phyloP scores from a whole-genome alignment of 2,888 invertebrate genomes.

The Catocala nupta region DNA sequence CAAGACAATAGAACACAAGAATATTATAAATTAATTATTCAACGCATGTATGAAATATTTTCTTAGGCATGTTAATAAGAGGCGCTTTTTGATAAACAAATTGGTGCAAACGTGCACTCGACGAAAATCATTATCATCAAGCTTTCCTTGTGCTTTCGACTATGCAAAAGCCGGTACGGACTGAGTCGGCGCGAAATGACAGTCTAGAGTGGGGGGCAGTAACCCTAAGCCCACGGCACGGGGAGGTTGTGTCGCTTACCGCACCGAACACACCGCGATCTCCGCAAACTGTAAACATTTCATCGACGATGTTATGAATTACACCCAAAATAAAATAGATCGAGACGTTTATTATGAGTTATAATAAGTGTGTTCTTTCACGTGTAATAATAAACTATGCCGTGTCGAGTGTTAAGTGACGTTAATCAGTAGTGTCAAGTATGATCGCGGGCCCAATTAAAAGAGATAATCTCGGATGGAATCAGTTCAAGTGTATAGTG shows the following conservation, averaged over 20 bases:
- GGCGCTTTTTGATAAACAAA: slow-evolving; percentile 30
- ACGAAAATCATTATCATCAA: slow-evolving; percentile 67
- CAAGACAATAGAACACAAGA: not conserved
- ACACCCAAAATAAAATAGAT: slow-evolving; percentile 26
- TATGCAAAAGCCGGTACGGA: slow-evolving; percentile 72
- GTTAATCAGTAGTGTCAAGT: slow-evolving; percentile 76
- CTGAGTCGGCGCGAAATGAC: slow-evolving; percentile 86
- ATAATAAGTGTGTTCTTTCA: slow-evolving; percentile 30
- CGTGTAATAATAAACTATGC: slow-evolving; percentile 54
- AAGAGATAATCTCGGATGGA: slow-evolving; percentile 77
- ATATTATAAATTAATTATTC: too few species aligned
- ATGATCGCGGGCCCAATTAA: slow-evolving; percentile 81
- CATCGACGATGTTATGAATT: slow-evolving; percentile 42
- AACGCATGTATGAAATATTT: too few species aligned
- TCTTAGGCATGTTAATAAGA: slow-evolving; percentile 4
- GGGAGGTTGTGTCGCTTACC: slow-evolving; percentile 75
- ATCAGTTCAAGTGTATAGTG: slow-evolving; percentile 77
- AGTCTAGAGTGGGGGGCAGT: slow-evolving; percentile 79
- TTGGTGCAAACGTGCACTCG: slow-evolving; percentile 50
- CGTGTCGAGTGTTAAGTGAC: slow-evolving; percentile 68
- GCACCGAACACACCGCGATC: slow-evolving; percentile 76
- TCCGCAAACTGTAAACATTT: slow-evolving; percentile 65
- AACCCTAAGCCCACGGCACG: slow-evolving; percentile 72
- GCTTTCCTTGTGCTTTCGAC: slow-evolving; percentile 53
- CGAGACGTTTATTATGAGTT: slow-evolving; percentile 22